Conservation (phyloP, 2,113 vertebrate species). For the Casuarius casuarius region DNA sequence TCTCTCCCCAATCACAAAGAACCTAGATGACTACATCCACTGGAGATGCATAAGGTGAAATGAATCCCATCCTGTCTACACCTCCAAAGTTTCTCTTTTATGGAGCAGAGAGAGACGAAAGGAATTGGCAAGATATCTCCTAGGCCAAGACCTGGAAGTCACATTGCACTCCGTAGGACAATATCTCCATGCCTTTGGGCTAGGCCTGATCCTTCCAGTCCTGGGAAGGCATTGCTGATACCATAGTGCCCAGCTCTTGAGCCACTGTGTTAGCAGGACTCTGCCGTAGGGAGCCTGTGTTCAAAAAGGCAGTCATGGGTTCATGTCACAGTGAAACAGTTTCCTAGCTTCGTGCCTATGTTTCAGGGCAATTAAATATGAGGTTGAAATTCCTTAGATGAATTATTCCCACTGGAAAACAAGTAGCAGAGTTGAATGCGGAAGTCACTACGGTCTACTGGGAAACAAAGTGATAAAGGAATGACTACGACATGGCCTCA, state of each 20-base stretch:
- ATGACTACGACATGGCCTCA: neutral
- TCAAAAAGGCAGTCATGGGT: neutral
- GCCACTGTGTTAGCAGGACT: neutral
- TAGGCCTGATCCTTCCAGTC: neutral
- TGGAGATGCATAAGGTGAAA: neutral
- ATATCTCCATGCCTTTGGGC: neutral
- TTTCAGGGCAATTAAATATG: neutral
- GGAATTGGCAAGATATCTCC: neutral
- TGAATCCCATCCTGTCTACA: neutral
- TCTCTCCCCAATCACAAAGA: neutral
- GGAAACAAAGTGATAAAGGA: neutral
- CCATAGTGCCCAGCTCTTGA: neutral
- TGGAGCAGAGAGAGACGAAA: neutral
- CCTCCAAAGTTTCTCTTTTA: neutral
- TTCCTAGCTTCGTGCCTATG: neutral
- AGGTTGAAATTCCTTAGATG: neutral
- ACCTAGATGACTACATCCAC: conserved; percentile 23
- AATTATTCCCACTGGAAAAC: neutral
- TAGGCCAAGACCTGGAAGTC: neutral
- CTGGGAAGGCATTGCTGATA: neutral
- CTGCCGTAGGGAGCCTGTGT: neutral
- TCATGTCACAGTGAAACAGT: neutral
- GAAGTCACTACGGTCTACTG: neutral
- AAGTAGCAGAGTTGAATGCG: neutral
- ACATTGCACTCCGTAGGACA: neutral